phyloP scores from a whole-genome alignment of 2,888 invertebrate species.

The Tolmerus cingulatus region DNA sequence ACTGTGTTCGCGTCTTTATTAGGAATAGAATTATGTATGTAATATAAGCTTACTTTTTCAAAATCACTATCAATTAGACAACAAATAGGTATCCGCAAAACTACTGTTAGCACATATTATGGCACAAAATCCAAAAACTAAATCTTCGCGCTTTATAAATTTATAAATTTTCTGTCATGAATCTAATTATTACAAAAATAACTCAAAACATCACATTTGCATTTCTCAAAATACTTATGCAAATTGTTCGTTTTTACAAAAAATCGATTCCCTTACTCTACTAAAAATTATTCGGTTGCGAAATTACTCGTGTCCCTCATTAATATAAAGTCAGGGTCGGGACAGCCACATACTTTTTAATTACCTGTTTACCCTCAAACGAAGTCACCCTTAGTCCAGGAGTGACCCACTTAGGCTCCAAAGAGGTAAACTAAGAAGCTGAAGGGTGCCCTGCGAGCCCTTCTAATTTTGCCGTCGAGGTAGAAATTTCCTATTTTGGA shows the following conservation, averaged over 20 bases:
- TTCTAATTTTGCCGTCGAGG: neutral
- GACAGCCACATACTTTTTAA: neutral
- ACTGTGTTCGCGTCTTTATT: too few species aligned
- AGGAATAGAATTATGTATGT: too few species aligned
- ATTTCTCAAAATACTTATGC: neutral
- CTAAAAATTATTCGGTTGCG: neutral
- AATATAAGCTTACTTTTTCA: too few species aligned
- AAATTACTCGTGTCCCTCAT: neutral
- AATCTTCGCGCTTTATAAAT: too few species aligned
- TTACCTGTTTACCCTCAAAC: neutral
- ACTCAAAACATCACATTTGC: neutral
- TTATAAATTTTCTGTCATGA: too few species aligned
- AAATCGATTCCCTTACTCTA: neutral
- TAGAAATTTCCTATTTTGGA: neutral
- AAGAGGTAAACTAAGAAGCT: neutral
- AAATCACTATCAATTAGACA: too few species aligned
- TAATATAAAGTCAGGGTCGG: neutral
- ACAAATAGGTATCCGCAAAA: too few species aligned
- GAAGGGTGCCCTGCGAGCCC: neutral
- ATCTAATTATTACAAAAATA: too few species aligned
- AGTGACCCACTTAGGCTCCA: neutral
- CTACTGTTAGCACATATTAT: neutral
- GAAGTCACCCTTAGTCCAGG: neutral
- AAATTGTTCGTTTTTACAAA: neutral
- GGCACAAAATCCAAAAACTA: neutral